Conservation (phyloP, 2,888 invertebrate genomes). For the Gasteruption jaculator region DNA sequence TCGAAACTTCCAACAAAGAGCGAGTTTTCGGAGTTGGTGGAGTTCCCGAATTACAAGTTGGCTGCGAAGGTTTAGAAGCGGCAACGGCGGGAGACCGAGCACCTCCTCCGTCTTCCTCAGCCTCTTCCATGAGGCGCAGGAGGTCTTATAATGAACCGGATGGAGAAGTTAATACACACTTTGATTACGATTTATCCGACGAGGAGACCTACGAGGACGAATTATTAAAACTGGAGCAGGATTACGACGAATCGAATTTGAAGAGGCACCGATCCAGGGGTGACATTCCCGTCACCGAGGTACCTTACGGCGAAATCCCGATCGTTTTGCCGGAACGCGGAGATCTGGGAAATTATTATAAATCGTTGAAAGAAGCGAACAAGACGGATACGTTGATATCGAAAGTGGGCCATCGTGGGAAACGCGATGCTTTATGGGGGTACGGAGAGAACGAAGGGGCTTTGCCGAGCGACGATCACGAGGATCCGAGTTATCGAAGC, state of each 20-base stretch:
- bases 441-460: constrained; percentile 39
- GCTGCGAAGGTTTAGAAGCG: constrained; percentile 36
- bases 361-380: neutral
- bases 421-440: constrained; percentile 33
- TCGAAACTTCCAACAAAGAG: constrained; percentile 13
- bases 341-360: constrained; percentile 30
- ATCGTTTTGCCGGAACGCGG: constrained; percentile 41
- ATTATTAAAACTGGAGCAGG: constrained; percentile 31
- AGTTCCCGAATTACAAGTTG: constrained; percentile 42
- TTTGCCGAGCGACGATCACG: constrained; percentile 25
- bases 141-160: no score
- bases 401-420: constrained; percentile 9
- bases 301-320: constrained; percentile 13
- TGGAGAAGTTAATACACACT: neutral
- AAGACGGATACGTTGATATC: neutral
- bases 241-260: no score
- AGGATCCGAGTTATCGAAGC: neutral
- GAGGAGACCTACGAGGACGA: constrained; percentile 38
- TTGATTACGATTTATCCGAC: constrained; percentile 24
- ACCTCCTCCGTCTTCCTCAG: neutral
- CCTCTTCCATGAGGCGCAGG: neutral
- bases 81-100: neutral
- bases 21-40: constrained; percentile 30
- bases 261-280: constrained; percentile 28
- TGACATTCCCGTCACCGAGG: constrained; percentile 32